A percentile compares a stretch with the other conserved stretches of the same genome.
These are phyloP conservation scores for Chrysodeixis includens DNA, from an alignment of 2,888 invertebrate genomes.

Conservation along the genomic window DNA sequence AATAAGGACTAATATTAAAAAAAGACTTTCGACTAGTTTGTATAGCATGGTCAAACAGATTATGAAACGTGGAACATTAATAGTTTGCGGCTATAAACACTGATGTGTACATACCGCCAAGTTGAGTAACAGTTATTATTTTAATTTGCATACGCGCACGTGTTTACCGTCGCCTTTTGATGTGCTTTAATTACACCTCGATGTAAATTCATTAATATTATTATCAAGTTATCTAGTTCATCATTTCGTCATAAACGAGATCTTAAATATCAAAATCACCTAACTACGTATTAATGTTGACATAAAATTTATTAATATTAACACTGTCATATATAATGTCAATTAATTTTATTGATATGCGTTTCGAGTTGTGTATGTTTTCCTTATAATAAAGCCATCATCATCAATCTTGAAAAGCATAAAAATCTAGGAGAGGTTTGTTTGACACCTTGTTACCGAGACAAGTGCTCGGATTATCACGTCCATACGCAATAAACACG, in stretches of 20 bases:
- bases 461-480: conserved; percentile 36
- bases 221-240: background rate
- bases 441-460: conserved; percentile 28
- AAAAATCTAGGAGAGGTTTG: conserved; percentile 12
- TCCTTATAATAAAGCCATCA: background rate
- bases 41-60: conserved; percentile 56
- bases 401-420: conserved; percentile 12
- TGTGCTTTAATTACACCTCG: conserved; percentile 54
- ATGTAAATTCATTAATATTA: conserved; percentile 44
- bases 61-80: conserved; percentile 64
- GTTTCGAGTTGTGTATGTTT: conserved; percentile 1
- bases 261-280: background rate
- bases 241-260: background rate
- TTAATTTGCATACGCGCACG: conserved; percentile 48
- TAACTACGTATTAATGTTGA: conserved; percentile 3
- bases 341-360: background rate
- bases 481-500: conserved; percentile 47
- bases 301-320: conserved; percentile 10
- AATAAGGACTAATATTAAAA: conserved; percentile 37
- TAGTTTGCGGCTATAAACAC: conserved; percentile 47
- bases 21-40: conserved; percentile 43
- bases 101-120: conserved; percentile 32
- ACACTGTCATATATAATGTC: background rate
- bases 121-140: conserved; percentile 52
- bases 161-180: conserved; percentile 52